A percentile compares a stretch with the other conserved stretches of the same genome.
Evolutionary conservation across 2,797 vertebrate species (phyloP).

Genomic region (Rhinophrynus dorsalis): DNA sequence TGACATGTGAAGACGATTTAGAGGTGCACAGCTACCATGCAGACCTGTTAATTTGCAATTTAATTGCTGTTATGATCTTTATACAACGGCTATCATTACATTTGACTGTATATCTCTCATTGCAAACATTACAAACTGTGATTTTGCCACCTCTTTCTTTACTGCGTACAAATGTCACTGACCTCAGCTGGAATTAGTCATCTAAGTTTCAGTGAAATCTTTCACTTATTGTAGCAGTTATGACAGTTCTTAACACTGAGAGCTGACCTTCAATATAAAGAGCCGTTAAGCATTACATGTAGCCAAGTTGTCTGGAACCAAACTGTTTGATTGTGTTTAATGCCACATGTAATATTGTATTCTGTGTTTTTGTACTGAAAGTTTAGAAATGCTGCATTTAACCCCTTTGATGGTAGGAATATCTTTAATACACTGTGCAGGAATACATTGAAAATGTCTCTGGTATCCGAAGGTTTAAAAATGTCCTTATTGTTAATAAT

Average conservation of each 20-base stretch:
- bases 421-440: too few relatives aligned
- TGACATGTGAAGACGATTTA: conserved; percentile 27
- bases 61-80: conserved; percentile 29
- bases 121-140: conserved; percentile 10
- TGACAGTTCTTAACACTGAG: conserved; percentile 12
- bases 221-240: conserved; percentile 6
- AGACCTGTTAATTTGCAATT: conserved; percentile 18
- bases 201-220: conserved; percentile 3
- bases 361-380: neutral
- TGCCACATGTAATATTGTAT: neutral
- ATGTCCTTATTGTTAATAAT: too few relatives aligned
- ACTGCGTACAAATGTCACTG: neutral
- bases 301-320: neutral
- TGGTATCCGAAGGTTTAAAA: too few relatives aligned
- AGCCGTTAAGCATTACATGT: neutral
- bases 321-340: neutral
- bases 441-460: too few relatives aligned
- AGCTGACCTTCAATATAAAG: conserved; percentile 20
- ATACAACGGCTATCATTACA: conserved; percentile 32
- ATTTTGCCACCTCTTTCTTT: conserved; percentile 5
- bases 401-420: too few relatives aligned
- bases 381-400: too few relatives aligned
- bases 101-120: conserved; percentile 25
- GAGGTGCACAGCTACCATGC: neutral
- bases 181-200: conserved; percentile 18